Evolutionary conservation across 2,113 vertebrate species (phyloP).

Genomic region (Acanthochromis polyacanthus): DNA sequence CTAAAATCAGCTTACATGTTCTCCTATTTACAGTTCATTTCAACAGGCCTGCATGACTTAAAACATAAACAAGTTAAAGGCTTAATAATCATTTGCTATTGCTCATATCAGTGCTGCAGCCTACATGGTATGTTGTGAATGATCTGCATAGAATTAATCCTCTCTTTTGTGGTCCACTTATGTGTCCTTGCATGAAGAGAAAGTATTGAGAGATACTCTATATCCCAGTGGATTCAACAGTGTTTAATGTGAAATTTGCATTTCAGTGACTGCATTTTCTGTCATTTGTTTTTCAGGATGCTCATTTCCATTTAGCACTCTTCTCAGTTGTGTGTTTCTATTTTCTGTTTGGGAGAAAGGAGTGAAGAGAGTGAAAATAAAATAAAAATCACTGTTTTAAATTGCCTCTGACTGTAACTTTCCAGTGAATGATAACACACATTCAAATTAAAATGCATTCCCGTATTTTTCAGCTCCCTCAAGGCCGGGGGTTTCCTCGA

Average conservation of each 20-base stretch:
- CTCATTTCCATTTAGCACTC: too few species aligned
- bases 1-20: too few species aligned
- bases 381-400: background rate
- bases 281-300: background rate
- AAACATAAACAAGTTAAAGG: too few species aligned
- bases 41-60: too few species aligned
- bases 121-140: background rate
- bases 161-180: too few species aligned
- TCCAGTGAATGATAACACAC: background rate
- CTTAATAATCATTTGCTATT: background rate
- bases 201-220: too few species aligned
- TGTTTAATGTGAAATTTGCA: background rate
- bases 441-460: background rate
- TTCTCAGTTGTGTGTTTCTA: too few species aligned
- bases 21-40: too few species aligned
- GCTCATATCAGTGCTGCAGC: background rate
- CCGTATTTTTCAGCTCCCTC: background rate
- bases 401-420: background rate
- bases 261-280: background rate
- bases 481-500: conserved; percentile 1
- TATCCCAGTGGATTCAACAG: background rate
- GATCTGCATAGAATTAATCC: background rate
- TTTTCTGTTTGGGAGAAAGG: too few species aligned
- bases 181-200: too few species aligned
- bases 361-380: background rate